phyloP scores from a whole-genome alignment of 1,140 invertebrate species.

The Mactra quadrangularis region DNA sequence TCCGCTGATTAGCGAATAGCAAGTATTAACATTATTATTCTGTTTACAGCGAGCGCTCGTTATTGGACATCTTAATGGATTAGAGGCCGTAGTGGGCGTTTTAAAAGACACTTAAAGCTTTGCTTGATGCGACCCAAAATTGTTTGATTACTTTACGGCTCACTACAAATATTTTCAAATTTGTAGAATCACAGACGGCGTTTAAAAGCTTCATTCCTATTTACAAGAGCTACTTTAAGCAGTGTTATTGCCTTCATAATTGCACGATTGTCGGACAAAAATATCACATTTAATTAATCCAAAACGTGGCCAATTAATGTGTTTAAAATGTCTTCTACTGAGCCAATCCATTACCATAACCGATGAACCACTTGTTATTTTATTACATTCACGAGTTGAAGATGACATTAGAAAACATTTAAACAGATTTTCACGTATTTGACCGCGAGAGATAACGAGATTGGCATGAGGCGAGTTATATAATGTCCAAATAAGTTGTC shows the following conservation, averaged over 20 bases:
- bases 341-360: conserved; percentile 27
- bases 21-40: too few species aligned
- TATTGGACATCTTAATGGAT: too few species aligned
- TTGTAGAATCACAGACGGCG: conserved; percentile 9
- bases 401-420: conserved; percentile 45
- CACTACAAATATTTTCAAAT: too few species aligned
- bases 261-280: conserved; percentile 57
- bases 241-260: conserved; percentile 50
- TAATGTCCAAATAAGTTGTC: conserved; percentile 36
- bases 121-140: too few species aligned
- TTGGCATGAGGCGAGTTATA: conserved; percentile 26
- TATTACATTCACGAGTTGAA: conserved; percentile 30
- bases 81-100: too few species aligned
- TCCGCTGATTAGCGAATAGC: too few species aligned
- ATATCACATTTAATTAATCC: conserved; percentile 58
- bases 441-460: conserved; percentile 28
- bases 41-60: too few species aligned
- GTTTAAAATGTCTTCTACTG: conserved; percentile 55
- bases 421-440: conserved; percentile 30
- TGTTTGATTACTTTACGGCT: too few species aligned
- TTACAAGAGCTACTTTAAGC: conserved; percentile 44
- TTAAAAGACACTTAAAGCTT: too few species aligned
- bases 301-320: conserved; percentile 58
- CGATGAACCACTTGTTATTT: conserved; percentile 52
- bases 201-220: conserved; percentile 61